phyloP scores from a whole-genome alignment of 1,140 invertebrate species.

The Lucilia cuprina region DNA sequence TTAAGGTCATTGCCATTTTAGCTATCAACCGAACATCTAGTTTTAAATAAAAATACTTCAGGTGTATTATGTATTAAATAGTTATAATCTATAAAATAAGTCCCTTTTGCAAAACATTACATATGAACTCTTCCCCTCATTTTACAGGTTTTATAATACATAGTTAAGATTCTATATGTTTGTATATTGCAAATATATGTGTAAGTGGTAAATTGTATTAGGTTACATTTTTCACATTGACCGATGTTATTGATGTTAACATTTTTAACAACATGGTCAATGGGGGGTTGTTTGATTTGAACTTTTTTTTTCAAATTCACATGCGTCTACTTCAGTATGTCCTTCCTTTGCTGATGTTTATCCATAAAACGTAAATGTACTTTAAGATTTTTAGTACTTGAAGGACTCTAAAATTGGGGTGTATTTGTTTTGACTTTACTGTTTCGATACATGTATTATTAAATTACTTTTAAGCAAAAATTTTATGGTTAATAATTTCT shows the following conservation, averaged over 20 bases:
- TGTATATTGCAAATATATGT: not conserved
- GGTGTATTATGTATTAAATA: too few species aligned
- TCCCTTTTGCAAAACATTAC: not conserved
- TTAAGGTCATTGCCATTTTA: too few species aligned
- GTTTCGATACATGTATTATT: too few species aligned
- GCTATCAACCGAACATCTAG: too few species aligned
- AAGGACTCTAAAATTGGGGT: not conserved
- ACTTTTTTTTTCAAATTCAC: not conserved
- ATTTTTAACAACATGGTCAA: not conserved
- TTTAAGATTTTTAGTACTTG: not conserved
- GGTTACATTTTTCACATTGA: not conserved
- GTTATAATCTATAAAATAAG: not conserved
- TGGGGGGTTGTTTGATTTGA: not conserved
- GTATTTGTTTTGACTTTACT: too few species aligned
- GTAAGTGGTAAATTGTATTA: not conserved
- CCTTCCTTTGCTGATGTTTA: not conserved
- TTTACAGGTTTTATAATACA: not conserved
- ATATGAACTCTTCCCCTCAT: not conserved
- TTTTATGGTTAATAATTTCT: too few species aligned
- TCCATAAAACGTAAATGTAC: not conserved
- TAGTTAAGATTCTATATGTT: too few species aligned
- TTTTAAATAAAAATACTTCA: too few species aligned
- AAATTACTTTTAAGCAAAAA: too few species aligned
- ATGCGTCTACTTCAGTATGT: not conserved
- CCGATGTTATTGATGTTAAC: not conserved